phyloP scores from a whole-genome alignment of 2,888 invertebrate genomes.

The Autographa pulchrina region DNA sequence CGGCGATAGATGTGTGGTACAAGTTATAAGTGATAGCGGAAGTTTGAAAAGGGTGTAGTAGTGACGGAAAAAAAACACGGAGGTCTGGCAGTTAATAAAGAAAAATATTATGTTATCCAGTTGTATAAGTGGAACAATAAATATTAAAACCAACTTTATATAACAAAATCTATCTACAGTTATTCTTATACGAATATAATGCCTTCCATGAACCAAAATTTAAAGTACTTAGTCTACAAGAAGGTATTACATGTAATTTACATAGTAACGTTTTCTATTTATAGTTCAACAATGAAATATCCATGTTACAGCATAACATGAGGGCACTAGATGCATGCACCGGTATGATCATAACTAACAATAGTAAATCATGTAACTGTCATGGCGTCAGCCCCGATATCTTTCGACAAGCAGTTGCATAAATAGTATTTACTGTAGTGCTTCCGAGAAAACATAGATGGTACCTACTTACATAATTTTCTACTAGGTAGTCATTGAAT shows the following conservation, averaged over 20 bases:
- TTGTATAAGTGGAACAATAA: no score
- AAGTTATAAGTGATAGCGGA: constrained; percentile 12
- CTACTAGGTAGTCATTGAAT: no score
- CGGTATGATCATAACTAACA: constrained; percentile 1
- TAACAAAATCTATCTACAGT: no score
- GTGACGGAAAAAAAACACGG: no score
- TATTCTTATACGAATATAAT: no score
- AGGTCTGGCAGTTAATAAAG: no score
- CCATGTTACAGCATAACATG: not conserved
- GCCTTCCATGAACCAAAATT: no score
- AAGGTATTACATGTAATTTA: no score
- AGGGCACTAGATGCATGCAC: not conserved
- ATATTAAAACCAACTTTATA: no score
- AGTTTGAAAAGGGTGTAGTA: no score
- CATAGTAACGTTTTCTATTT: not conserved
- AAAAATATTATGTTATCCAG: no score
- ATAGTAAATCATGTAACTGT: not conserved
- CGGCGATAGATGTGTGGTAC: constrained; percentile 48
- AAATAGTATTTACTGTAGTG: not conserved
- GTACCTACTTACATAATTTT: not conserved
- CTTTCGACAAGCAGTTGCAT: not conserved
- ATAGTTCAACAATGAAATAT: not conserved
- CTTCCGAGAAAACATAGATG: not conserved
- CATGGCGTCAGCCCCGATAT: not conserved
- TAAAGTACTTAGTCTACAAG: no score